Conservation (phyloP, 2,113 vertebrate genomes). For the Corydoras maculifer region DNA sequence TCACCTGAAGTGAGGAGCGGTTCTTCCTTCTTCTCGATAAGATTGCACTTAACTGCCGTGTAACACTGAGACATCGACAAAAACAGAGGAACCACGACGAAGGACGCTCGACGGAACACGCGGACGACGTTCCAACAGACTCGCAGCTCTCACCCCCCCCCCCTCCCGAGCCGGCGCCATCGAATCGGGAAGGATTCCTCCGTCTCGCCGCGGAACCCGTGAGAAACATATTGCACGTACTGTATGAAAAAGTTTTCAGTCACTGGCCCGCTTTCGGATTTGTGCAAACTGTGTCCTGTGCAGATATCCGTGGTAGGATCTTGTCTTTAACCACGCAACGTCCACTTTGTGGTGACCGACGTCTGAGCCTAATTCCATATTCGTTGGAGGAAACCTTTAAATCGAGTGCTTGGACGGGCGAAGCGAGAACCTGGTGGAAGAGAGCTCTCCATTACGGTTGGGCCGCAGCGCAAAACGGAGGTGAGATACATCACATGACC, state of each 20-base stretch:
- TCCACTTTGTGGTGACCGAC: no score
- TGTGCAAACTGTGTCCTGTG: conserved; percentile 32
- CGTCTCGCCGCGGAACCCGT: no score
- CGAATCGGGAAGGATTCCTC: no score
- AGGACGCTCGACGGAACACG: conserved; percentile 70
- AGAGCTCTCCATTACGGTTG: no score
- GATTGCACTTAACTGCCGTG: conserved; percentile 85
- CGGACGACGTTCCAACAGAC: conserved; percentile 29
- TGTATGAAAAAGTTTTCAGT: conserved; percentile 52
- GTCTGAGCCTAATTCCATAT: no score
- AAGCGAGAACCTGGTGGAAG: no score
- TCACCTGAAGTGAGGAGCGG: conserved; percentile 73
- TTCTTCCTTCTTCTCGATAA: conserved; percentile 72
- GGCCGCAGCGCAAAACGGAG: no score
- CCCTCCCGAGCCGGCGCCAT: no score
- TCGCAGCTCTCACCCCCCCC: no score
- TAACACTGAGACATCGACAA: conserved; percentile 85
- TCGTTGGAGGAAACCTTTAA: no score
- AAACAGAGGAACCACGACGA: conserved; percentile 43
- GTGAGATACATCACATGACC: no score
- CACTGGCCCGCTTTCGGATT: conserved; percentile 41
- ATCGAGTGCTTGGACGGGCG: no score
- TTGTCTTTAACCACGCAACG: neutral
- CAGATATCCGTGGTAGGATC: neutral
- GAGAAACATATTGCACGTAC: conserved; percentile 65